A percentile compares a stretch with the other conserved stretches of the same genome.
These are phyloP conservation scores for Lithobius niger DNA, from an alignment of 1,140 invertebrate species.

Conservation along the genomic window DNA sequence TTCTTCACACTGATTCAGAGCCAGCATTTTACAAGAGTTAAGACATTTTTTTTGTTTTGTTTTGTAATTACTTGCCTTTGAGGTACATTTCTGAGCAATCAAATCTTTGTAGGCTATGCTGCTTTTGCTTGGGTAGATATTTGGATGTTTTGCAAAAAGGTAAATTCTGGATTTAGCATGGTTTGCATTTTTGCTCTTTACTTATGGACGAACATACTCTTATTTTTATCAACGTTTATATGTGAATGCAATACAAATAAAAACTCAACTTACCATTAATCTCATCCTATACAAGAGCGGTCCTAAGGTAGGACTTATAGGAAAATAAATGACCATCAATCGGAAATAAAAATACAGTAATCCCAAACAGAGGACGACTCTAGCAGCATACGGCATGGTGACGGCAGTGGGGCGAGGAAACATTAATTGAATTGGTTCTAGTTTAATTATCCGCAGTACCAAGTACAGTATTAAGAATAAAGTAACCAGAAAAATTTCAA, in stretches of 20 bases:
- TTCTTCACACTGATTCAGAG: no score
- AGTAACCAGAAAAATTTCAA: constrained; percentile 23
- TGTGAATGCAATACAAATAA: background rate
- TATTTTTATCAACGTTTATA: background rate
- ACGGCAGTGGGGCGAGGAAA: background rate
- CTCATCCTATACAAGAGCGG: constrained; percentile 33
- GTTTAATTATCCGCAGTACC: constrained; percentile 20
- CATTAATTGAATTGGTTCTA: background rate
- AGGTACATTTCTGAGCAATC: background rate
- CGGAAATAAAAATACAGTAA: constrained; percentile 35
- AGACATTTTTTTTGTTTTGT: no score
- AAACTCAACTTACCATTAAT: constrained; percentile 29
- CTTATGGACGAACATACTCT: background rate
- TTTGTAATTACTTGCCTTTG: no score
- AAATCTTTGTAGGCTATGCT: background rate
- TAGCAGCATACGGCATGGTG: constrained; percentile 18
- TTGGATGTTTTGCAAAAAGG: background rate
- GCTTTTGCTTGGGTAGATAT: background rate
- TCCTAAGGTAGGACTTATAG: constrained; percentile 34
- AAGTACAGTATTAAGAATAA: constrained; percentile 22
- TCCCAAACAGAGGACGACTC: constrained; percentile 21
- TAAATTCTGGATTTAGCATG: background rate
- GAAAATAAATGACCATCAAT: constrained; percentile 30
- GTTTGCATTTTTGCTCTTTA: background rate
- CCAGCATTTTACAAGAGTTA: no score